Base-by-base conservation (phyloP, 2,888 invertebrate species). In the Galerucella nymphaeae region DNA sequence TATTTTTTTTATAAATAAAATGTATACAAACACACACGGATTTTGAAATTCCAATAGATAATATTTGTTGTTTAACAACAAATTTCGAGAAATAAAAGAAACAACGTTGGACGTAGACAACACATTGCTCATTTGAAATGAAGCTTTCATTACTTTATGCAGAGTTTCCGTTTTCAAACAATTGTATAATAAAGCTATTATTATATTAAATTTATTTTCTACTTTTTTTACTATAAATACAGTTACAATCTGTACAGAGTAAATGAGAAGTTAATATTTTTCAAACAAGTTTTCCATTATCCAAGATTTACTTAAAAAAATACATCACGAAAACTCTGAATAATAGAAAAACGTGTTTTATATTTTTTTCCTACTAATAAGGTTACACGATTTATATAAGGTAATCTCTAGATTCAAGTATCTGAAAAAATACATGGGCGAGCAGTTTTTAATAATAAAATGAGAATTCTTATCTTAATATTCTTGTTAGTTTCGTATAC, bases 161-260 rank as follows among this genome's bases (percentile, higher is more conserved):
- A 55, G 20, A 20, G 18, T 62, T 61, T 13, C 30, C 42, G 38
- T 41, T n/a, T 38, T 38, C 8, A 8, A 38, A 38, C 30, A 38
- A 9, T n/a, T 41, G 16, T 45, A 16, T 42, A 11, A 62, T 62
- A 38, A 42, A 62, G 62, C 62, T 62, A 62, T 23, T 2, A 23
- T 1, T 61, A 42, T 61, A 42, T 20, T 55, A 10, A 62, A 41
- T 13, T 9, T 38, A 16, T 16, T 38, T 38, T 16, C 18, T 61
- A 38, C 16, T 48, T 18, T 20, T 63, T 63, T 13, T 63, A 42
- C n/a, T 23, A 63, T 48, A 45, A 11, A 63, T 63, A 20, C 48
- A 20, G 48, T 48, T 45, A 63, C 48, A 63, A 20, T 63, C 45
- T 63, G 63, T 63, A 63, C 63, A 63, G 45, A 63, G 16, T 38